A percentile compares a stretch with the other conserved stretches of the same genome.
Evolutionary conservation across 2,888 invertebrate species (phyloP).

Genomic region (Tetranychus truncatus): DNA sequence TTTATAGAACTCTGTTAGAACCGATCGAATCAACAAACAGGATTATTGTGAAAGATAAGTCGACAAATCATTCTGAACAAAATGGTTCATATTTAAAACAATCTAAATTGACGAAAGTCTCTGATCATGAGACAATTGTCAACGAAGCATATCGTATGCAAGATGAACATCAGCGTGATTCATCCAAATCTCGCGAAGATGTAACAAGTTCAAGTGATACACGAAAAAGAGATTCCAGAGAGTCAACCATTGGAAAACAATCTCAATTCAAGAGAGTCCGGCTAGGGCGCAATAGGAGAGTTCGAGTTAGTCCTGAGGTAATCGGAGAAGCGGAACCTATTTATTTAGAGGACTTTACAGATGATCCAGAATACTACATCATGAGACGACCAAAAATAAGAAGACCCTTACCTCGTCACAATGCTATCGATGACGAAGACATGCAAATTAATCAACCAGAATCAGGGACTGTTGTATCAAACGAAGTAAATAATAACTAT

Average conservation of each 20-base stretch:
- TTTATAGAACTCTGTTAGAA: neutral
- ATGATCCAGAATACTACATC: neutral
- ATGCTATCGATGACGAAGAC: neutral
- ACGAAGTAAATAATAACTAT: neutral
- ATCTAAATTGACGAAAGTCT: neutral
- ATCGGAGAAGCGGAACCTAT: slow-evolving; percentile 1
- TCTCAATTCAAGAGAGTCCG: neutral
- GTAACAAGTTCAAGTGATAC: neutral
- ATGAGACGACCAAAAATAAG: neutral
- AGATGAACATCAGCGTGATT: neutral
- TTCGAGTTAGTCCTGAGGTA: neutral
- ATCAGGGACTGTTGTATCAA: neutral
- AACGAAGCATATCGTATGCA: neutral
- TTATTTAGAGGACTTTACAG: neutral
- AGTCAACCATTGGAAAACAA: neutral
- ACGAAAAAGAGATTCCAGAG: neutral
- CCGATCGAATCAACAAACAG: neutral
- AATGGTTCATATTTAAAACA: neutral
- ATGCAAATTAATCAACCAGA: neutral
- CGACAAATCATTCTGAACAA: neutral
- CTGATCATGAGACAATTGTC: neutral
- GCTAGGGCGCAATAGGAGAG: neutral
- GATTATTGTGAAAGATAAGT: neutral
- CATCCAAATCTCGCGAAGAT: neutral
- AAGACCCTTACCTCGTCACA: neutral